These are phyloP conservation scores for Ceyx cyanopectus DNA, from an alignment of 2,113 vertebrate species.

Conservation along the genomic window DNA sequence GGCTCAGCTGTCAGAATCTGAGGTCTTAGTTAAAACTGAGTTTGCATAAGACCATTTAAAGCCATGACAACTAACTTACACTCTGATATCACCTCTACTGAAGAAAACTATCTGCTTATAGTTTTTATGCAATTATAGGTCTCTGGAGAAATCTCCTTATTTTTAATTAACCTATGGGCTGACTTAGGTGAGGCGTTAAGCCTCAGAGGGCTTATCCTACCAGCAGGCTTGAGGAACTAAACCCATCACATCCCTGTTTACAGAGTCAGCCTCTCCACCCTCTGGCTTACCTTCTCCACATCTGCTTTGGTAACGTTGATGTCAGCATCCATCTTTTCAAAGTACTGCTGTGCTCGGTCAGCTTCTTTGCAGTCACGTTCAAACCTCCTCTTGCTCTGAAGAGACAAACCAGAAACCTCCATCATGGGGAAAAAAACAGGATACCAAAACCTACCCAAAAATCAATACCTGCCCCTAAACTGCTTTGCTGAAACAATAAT, in stretches of 20 bases:
- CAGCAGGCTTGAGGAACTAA: background rate
- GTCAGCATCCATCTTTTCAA: constrained; percentile 98
- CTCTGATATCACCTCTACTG: background rate
- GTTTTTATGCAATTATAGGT: background rate
- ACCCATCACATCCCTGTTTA: background rate
- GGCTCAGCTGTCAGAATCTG: background rate
- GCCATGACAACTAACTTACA: background rate
- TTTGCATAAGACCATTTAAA: background rate
- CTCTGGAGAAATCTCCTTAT: background rate
- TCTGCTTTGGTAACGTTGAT: constrained; percentile 99
- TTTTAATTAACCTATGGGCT: background rate
- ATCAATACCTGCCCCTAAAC: background rate
- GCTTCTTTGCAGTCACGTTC: constrained; percentile 97
- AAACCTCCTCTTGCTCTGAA: constrained; percentile 89
- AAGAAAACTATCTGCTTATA: background rate
- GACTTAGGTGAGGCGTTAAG: background rate
- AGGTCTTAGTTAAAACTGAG: background rate
- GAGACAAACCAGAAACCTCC: background rate
- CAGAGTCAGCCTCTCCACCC: background rate
- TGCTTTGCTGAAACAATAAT: background rate
- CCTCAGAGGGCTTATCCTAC: background rate
- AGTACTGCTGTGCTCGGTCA: constrained; percentile 93
- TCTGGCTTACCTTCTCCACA: constrained; percentile 90
- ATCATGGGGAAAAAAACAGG: background rate
- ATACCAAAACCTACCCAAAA: background rate